Evolutionary conservation across 2,797 vertebrate genomes (phyloP).

Genomic region (Orientallactaga sibirica): DNA sequence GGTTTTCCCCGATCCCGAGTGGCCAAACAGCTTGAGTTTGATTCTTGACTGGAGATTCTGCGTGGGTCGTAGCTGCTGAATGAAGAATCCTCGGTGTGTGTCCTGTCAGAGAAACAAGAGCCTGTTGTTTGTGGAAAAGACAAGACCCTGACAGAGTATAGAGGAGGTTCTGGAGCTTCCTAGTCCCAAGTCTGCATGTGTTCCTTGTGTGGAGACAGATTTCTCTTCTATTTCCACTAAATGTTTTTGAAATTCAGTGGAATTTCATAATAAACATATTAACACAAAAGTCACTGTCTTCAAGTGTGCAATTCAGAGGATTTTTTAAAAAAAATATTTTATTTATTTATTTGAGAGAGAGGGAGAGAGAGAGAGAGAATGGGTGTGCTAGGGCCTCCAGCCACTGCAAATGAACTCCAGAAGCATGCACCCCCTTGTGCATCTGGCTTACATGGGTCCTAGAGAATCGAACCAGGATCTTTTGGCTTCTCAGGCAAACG

Average conservation of each 20-base stretch:
- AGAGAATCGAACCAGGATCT: too few relatives aligned
- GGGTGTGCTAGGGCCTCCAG: too few relatives aligned
- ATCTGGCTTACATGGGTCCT: too few relatives aligned
- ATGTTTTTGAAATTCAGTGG: not conserved
- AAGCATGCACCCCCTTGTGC: too few relatives aligned
- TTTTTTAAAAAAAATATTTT: too few relatives aligned
- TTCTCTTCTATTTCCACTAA: not conserved
- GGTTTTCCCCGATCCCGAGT: constrained; percentile 94
- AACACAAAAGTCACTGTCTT: not conserved
- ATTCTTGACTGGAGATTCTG: constrained; percentile 93
- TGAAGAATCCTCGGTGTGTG: constrained; percentile 93
- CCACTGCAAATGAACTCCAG: too few relatives aligned
- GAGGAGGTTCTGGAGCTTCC: rapidly evolving
- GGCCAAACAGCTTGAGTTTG: constrained; percentile 97
- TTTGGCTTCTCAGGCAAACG: too few relatives aligned
- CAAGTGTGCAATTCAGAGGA: too few relatives aligned
- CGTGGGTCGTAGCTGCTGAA: constrained; percentile 95
- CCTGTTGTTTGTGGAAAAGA: not conserved
- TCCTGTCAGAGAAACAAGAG: constrained; percentile 88
- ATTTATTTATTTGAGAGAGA: too few relatives aligned
- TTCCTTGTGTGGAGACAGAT: rapidly evolving
- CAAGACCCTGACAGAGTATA: rapidly evolving
- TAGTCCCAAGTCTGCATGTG: not conserved
- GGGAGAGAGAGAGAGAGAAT: too few relatives aligned
- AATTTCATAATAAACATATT: not conserved